Conservation (phyloP, 2,797 vertebrate species). For the Triplophysa yarkandensis region DNA sequence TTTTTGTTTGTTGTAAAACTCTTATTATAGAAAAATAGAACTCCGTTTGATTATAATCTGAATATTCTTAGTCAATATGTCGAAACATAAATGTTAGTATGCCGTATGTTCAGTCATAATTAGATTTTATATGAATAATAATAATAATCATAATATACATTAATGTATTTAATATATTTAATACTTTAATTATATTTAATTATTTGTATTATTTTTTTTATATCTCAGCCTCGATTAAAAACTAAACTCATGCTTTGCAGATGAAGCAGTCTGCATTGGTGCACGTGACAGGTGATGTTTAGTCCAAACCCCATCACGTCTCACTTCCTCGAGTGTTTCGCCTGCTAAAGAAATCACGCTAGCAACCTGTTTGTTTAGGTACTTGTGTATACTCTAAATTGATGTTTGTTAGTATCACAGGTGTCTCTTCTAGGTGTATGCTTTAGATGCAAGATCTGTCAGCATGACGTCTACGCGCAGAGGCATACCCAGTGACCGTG, state of each 20-base stretch:
- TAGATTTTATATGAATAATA: too few relatives aligned
- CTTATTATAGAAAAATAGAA: too few relatives aligned
- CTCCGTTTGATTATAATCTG: too few relatives aligned
- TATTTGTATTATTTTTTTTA: background rate
- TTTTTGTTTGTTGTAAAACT: too few relatives aligned
- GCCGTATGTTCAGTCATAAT: too few relatives aligned
- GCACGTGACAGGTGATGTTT: background rate
- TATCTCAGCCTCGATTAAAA: background rate
- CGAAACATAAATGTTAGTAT: too few relatives aligned
- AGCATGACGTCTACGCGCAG: background rate
- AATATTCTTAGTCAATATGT: too few relatives aligned
- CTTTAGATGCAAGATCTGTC: slow-evolving; percentile 4
- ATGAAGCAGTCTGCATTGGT: background rate
- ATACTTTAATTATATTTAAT: background rate
- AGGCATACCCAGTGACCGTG: slow-evolving; percentile 3
- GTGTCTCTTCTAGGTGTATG: slow-evolving; percentile 1
- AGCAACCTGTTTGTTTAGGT: slow-evolving; percentile 10
- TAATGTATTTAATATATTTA: background rate
- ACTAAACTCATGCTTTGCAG: background rate
- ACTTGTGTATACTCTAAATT: background rate
- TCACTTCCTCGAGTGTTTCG: background rate
- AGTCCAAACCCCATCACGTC: background rate
- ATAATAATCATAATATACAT: too few relatives aligned
- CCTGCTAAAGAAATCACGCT: slow-evolving; percentile 15
- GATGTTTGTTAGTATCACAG: background rate